A percentile compares a stretch with the other conserved stretches of the same genome.
phyloP scores from a whole-genome alignment of 64 coral and sea anemone genomes.

The Actinia equina region DNA sequence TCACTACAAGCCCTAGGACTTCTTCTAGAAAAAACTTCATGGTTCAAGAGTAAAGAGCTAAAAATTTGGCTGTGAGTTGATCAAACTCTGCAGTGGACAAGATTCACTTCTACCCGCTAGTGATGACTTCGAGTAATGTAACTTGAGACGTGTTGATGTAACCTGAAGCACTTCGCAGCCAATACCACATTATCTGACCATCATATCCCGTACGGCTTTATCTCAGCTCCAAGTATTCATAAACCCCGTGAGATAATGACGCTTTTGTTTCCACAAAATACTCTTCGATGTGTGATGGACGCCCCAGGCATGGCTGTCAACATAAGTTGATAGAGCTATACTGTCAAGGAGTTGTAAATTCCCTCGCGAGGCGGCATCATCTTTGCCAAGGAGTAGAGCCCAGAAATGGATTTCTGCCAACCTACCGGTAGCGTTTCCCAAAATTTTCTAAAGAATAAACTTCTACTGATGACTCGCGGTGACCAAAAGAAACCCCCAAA shows the following conservation, averaged over 20 bases:
- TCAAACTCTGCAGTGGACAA: background rate
- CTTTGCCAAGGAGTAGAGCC: background rate
- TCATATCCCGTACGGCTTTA: background rate
- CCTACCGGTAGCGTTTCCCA: background rate
- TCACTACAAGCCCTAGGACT: background rate
- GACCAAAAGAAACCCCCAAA: background rate
- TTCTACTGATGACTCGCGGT: background rate
- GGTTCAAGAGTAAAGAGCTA: background rate
- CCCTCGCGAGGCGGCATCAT: background rate
- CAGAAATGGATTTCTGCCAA: background rate
- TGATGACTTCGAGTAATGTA: background rate
- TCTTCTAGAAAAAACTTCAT: background rate
- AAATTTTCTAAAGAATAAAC: background rate
- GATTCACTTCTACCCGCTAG: background rate
- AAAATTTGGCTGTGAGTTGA: background rate
- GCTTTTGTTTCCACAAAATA: background rate
- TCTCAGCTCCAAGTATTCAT: background rate
- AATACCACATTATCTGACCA: background rate
- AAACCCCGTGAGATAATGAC: background rate
- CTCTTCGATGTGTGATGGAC: background rate
- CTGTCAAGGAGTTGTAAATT: background rate
- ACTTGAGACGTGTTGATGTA: slow-evolving; percentile 22
- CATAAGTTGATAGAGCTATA: too few species aligned
- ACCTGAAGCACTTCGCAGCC: background rate
- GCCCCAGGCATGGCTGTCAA: background rate